Percentiles rank a stretch among this genome's conserved stretches.
phyloP scores from a whole-genome alignment of 2,113 vertebrate species.

The Okapia johnstoni region DNA sequence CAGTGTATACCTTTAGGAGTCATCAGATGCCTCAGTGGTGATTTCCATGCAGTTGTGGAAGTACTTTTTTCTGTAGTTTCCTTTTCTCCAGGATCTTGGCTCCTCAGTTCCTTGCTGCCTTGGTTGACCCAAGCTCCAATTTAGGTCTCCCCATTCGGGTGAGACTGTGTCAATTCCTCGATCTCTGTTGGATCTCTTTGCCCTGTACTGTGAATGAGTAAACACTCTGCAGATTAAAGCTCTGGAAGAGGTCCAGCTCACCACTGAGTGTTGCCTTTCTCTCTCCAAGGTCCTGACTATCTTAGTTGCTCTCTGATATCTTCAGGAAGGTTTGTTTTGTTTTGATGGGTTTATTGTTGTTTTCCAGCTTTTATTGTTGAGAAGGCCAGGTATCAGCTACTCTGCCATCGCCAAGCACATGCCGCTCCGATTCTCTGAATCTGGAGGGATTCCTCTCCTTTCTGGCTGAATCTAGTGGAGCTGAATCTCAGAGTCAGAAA shows the following conservation, averaged over 20 bases:
- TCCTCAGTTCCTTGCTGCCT: not conserved
- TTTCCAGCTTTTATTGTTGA: not conserved
- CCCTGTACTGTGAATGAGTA: not conserved
- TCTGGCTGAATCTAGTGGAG: not conserved
- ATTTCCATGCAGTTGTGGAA: not conserved
- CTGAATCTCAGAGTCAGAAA: not conserved
- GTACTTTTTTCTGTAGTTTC: not conserved
- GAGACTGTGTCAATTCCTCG: not conserved
- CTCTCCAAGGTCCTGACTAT: not conserved
- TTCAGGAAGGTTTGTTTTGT: not conserved
- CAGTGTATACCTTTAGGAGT: not conserved
- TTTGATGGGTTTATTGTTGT: no score
- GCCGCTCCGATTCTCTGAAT: not conserved
- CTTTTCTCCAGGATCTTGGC: not conserved
- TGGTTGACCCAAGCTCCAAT: not conserved
- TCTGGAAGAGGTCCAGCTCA: not conserved
- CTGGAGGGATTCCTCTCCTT: not conserved
- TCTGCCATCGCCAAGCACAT: not conserved
- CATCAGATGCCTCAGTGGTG: not conserved
- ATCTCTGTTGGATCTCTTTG: not conserved
- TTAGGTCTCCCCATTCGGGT: fast-evolving
- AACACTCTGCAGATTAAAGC: not conserved
- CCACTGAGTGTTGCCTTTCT: not conserved
- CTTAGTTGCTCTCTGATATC: not conserved
- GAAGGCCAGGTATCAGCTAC: not conserved